Percentiles rank a stretch among this genome's conserved stretches.
Conservation (phyloP, 2,888 invertebrate genomes). For the Phania funesta region DNA sequence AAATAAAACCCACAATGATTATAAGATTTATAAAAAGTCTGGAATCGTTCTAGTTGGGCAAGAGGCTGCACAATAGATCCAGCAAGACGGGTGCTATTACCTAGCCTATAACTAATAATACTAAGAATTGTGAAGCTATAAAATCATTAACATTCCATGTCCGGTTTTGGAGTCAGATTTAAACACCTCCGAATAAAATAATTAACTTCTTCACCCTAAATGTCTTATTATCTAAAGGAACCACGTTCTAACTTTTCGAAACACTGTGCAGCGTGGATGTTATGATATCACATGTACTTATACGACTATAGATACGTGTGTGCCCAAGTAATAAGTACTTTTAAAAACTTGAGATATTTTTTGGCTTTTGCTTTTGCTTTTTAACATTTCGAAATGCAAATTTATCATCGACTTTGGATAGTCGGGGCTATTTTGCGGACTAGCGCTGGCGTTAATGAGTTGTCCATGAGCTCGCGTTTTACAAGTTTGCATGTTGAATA, state of each 20-base stretch:
- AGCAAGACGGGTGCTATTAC: too few relatives aligned
- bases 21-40: too few relatives aligned
- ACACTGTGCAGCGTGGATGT: slow-evolving; percentile 42
- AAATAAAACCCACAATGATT: too few relatives aligned
- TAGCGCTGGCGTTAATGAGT: slow-evolving; percentile 69
- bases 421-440: slow-evolving; percentile 54
- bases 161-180: too few relatives aligned
- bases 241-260: neutral
- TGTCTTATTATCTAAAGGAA: too few relatives aligned
- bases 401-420: slow-evolving; percentile 75
- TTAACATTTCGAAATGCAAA: slow-evolving; percentile 74
- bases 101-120: too few relatives aligned
- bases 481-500: slow-evolving; percentile 65
- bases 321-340: slow-evolving; percentile 55
- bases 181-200: too few relatives aligned
- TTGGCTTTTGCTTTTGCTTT: slow-evolving; percentile 31
- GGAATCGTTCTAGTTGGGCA: too few relatives aligned
- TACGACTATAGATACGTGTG: neutral
- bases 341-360: slow-evolving; percentile 47
- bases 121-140: too few relatives aligned
- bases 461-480: slow-evolving; percentile 72
- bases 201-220: too few relatives aligned
- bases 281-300: slow-evolving; percentile 53
- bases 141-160: too few relatives aligned
- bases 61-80: too few relatives aligned